Evolutionary conservation across 1,140 invertebrate species (phyloP), one percentile per base, ranked within the genome.

Genomic region (Ylistrum balloti): DNA sequence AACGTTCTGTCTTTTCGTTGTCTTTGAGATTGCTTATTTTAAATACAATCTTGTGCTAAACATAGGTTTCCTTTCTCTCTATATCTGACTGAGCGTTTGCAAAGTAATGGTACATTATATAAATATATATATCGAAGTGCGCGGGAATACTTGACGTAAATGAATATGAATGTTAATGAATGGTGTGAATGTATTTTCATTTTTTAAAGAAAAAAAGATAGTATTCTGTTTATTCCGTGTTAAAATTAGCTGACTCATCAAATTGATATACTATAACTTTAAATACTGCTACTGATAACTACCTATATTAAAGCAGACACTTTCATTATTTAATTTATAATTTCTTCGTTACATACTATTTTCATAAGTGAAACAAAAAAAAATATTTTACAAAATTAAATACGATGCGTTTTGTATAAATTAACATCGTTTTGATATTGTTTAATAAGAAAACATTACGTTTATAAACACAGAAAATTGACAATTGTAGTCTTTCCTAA

Each of bases 1-100:
- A 74, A n/a, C 56, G 56, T 74, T 74, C 56, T 74, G 56, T 74
- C 56, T 74, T 74, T 28, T 74, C 56, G 56, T 74, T 74, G 56
- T 74, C 56, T 74, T 74, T 74, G 56, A 74, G n/a, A 74, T 74
- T 74, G 56, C 56, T 74, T 74, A 74, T 74, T 74, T 74, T n/a
- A 74, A 74, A 74, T 74, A 74, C 56, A 74, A 74, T 17, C 56
- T 74, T n/a, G 56, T 74, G 56, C 56, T 74, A 74, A 74, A 74
- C n/a, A 74, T 74, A 28, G 56, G 56, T 74, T 74, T 74, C 17
- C 56, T 74, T 74, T 74, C 56, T 74, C 56, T 28, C n/a, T 74
- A n/a, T 74, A 74, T 28, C n/a, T 74, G 22, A 28, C 56, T 74
- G 56, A 28, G 56, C n/a, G 56, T 74, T 74, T 74, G 56, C 22